Percentiles rank a stretch among this genome's conserved stretches.
phyloP scores from a whole-genome alignment of 2,113 vertebrate species.

The Heteronetta atricapilla region DNA sequence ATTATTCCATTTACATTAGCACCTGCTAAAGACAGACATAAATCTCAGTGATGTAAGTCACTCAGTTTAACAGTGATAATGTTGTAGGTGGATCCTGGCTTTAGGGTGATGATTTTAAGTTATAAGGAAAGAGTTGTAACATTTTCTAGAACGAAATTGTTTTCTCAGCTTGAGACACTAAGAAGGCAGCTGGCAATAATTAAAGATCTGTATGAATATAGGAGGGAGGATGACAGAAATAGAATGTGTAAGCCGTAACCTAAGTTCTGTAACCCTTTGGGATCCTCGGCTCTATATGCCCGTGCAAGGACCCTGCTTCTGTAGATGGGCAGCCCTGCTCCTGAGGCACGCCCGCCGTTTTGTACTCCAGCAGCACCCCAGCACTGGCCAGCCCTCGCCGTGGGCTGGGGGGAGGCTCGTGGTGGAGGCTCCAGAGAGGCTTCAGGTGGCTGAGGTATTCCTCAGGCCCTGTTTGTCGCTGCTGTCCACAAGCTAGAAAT shows the following conservation, averaged over 20 bases:
- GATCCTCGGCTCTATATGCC: neutral
- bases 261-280: neutral
- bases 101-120: neutral
- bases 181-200: neutral
- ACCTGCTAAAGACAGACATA: neutral
- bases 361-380: too few relatives aligned
- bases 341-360: neutral
- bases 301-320: neutral
- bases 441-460: neutral
- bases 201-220: neutral
- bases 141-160: neutral
- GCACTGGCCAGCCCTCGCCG: neutral
- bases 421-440: neutral
- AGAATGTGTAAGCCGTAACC: neutral
- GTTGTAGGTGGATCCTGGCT: neutral
- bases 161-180: neutral
- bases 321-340: neutral
- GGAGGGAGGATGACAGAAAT: neutral
- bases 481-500: neutral
- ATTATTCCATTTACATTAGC: neutral
- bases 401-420: accelerated
- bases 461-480: neutral
- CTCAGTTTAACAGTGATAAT: neutral
- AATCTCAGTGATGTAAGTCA: neutral
- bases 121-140: accelerated